These are phyloP conservation scores for Formicarius rufipectus DNA, from an alignment of 2,113 vertebrate species.

Conservation along the genomic window DNA sequence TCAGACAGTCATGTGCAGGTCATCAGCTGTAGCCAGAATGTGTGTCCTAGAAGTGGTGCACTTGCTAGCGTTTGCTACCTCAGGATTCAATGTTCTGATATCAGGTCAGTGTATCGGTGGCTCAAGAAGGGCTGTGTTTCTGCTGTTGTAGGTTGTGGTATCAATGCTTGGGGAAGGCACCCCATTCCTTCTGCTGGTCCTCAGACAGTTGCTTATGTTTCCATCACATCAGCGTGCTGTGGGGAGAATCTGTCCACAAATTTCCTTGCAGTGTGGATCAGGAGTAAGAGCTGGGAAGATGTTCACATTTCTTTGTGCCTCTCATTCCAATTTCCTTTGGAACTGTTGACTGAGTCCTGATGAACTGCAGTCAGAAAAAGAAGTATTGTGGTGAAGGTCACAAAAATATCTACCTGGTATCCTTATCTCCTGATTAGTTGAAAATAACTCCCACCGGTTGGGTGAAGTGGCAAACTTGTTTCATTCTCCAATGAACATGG, in stretches of 20 bases:
- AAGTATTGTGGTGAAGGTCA: background rate
- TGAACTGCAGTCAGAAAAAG: background rate
- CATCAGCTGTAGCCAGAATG: background rate
- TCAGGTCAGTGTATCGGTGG: background rate
- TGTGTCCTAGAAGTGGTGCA: background rate
- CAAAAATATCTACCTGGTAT: background rate
- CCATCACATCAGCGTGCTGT: background rate
- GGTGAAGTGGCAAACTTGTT: background rate
- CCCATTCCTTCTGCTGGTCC: background rate
- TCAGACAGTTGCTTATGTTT: background rate
- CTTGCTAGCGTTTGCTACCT: background rate
- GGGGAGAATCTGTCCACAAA: background rate
- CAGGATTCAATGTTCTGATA: background rate
- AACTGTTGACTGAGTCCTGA: background rate
- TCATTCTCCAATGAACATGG: accelerated
- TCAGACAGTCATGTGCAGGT: background rate
- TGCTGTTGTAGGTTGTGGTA: background rate
- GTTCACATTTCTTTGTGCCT: background rate
- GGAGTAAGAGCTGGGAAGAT: background rate
- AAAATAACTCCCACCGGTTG: background rate
- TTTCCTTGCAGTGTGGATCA: background rate
- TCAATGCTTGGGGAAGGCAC: background rate
- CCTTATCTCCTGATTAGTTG: background rate
- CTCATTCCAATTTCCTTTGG: background rate
- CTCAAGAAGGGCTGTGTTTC: background rate